Percentiles rank a stretch among this genome's conserved stretches.
Evolutionary conservation across 1,140 invertebrate species (phyloP).

Genomic region (Trachymyrmex septentrionalis): DNA sequence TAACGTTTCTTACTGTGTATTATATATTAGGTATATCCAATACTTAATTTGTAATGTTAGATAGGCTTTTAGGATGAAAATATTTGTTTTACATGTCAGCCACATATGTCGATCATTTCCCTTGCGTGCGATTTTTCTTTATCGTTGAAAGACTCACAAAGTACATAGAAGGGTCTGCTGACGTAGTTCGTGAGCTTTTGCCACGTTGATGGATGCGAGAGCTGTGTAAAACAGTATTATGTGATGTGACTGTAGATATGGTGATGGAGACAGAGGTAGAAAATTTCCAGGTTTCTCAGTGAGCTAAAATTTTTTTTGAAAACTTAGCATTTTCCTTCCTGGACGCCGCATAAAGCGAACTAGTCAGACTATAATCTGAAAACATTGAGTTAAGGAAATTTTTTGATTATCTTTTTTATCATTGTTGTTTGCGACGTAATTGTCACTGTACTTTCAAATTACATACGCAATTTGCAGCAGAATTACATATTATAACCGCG

Average conservation of each 20-base stretch:
- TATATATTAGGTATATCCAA: no score
- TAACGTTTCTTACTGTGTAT: no score
- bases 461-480: constrained; percentile 23
- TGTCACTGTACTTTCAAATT: constrained; percentile 31
- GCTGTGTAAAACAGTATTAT: constrained; percentile 20
- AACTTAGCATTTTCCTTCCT: not conserved
- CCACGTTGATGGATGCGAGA: constrained; percentile 16
- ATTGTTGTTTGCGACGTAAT: not conserved
- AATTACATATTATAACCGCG: constrained; percentile 35
- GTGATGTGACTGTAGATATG: not conserved
- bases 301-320: constrained; percentile 13
- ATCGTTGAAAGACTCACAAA: not conserved
- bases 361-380: not conserved
- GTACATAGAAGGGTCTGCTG: constrained; percentile 3
- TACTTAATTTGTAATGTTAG: not conserved
- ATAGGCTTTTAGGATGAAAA: not conserved
- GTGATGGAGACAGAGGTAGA: not conserved
- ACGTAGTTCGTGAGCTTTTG: constrained; percentile 12
- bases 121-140: not conserved
- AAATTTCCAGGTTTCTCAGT: constrained; percentile 6
- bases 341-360: not conserved
- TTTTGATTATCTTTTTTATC: not conserved
- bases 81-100: not conserved
- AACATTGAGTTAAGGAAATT: not conserved
- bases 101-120: constrained; percentile 20